Conservation (phyloP, 2,113 vertebrate genomes). For the Mustela nigripes region DNA sequence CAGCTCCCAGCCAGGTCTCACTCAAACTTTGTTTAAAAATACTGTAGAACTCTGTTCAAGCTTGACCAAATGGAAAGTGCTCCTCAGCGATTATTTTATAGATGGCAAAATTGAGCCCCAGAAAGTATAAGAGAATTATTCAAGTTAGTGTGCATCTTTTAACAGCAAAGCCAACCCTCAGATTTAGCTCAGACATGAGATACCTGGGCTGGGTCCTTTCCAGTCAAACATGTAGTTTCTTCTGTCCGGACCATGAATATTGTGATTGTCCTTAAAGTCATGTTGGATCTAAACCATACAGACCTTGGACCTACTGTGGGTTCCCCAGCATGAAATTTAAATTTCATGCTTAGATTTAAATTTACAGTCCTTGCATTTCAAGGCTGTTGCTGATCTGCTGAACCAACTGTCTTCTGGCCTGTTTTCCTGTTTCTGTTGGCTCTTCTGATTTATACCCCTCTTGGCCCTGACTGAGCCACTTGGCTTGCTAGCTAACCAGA, state of each 20-base stretch:
- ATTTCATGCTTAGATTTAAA: neutral
- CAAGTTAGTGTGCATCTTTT: neutral
- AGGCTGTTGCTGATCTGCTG: neutral
- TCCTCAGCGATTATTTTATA: neutral
- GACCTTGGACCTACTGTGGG: neutral
- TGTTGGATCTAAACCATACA: neutral
- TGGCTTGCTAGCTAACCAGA: neutral
- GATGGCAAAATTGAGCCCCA: neutral
- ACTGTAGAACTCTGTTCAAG: neutral
- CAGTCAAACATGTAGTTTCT: neutral
- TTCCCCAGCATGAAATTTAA: neutral
- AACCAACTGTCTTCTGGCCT: neutral
- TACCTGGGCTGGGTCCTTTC: neutral
- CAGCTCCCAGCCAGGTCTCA: neutral
- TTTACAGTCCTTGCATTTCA: neutral
- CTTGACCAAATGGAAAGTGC: neutral
- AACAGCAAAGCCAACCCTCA: neutral
- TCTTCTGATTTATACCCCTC: neutral
- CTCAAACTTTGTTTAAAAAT: neutral
- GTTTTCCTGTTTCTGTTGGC: neutral
- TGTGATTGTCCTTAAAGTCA: neutral
- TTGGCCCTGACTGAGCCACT: neutral
- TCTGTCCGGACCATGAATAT: neutral
- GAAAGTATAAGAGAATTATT: neutral
- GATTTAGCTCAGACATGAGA: neutral